Evolutionary conservation across 2,113 vertebrate species (phyloP), one percentile per base, ranked within the genome.

Genomic region (Butorides virescens): DNA sequence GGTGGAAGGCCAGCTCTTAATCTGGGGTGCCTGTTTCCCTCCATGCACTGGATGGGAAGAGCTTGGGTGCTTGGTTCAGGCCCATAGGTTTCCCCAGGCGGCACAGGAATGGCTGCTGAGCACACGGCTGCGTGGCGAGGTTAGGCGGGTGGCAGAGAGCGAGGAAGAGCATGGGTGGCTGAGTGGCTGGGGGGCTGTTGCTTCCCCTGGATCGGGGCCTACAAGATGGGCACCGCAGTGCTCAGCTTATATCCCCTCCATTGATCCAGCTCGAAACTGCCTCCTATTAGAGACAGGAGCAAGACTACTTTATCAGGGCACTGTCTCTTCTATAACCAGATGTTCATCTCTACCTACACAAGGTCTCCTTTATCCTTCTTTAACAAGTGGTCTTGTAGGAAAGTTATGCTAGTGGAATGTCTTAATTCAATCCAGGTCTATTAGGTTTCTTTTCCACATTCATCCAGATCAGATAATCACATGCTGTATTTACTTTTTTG

Each of bases 371-470:
- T 93, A 93, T 88, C 26, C 55, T 92, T 77, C 75, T 62, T 77
- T 71, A 74, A 67, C 39, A 74, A 83, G 75, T 44, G 65, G 53
- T 37, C 49, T 90, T 67, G 90, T 56, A 74, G 65, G 62, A 88
- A 90, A 84, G 34, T 71, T 83, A 66, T 36, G 59, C 75, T 52
- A 59, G 47, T 71, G 90, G 55, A 93, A 94, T 67, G n/a, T 76
- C 92, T 96, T 96, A 94, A 97, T 96, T 94, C 91, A 93, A 1
- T 86, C 92, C 86, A 94, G 93, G 88, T 92, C 93, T 93, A 79
- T 84, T 92, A 88, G 46, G 37, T 89, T 89, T 86, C 83, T 86
- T 93, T 94, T 84, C 61, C 70, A 84, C 80, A 56, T 81, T 81
- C 68, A 55, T 78, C 75, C 92, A 96, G 86, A 93, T 96, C 93